phyloP scores from a whole-genome alignment of 2,888 invertebrate genomes.

The Athripsodes cinereus region DNA sequence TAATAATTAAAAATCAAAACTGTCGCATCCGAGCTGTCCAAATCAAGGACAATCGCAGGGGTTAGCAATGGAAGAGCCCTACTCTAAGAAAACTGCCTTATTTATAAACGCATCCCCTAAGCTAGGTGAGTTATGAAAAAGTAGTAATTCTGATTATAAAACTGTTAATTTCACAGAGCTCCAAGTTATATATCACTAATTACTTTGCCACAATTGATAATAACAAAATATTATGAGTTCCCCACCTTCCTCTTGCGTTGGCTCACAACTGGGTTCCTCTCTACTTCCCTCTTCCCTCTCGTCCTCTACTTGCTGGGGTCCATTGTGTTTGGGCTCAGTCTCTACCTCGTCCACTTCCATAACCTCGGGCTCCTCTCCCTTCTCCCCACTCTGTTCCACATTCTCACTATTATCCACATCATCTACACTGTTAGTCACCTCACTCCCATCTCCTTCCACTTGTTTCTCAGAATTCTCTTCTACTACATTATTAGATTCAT shows the following conservation, averaged over 20 bases:
- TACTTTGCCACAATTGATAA: too few species aligned
- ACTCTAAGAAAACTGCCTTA: too few species aligned
- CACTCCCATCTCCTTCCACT: neutral
- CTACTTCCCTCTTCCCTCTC: conserved; percentile 1
- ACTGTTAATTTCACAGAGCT: too few species aligned
- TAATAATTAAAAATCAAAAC: too few species aligned
- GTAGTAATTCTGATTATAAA: too few species aligned
- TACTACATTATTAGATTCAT: neutral
- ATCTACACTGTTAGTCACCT: conserved; percentile 12
- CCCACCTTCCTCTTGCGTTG: neutral
- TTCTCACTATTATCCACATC: conserved; percentile 14
- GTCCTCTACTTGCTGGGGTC: conserved; percentile 26
- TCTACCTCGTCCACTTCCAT: conserved; percentile 24
- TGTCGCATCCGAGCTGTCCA: too few species aligned
- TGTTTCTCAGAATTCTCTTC: conserved; percentile 3
- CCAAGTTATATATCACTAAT: too few species aligned
- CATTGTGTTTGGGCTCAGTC: conserved; percentile 19
- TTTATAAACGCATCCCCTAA: too few species aligned
- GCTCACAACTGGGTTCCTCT: neutral
- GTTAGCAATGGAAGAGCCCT: too few species aligned
- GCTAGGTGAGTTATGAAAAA: too few species aligned
- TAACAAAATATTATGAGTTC: too few species aligned
- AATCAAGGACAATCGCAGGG: too few species aligned
- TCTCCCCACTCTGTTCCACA: conserved; percentile 6
- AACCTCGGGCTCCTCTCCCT: conserved; percentile 29